phyloP scores from a whole-genome alignment of 2,113 vertebrate species.

The Nettapus auritus region DNA sequence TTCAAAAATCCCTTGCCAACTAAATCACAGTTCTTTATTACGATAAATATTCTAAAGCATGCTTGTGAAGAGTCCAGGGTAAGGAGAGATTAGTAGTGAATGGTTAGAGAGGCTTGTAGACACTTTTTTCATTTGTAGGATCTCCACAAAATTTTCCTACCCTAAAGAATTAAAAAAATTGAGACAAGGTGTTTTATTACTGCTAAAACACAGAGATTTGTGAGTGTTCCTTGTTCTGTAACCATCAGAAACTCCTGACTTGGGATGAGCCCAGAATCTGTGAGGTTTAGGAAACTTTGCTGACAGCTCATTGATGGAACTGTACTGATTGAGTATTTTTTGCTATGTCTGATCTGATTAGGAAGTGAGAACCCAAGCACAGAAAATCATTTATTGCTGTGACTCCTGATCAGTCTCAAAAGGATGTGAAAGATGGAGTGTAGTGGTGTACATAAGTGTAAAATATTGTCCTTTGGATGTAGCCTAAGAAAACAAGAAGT shows the following conservation, averaged over 20 bases:
- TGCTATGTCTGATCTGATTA: not conserved
- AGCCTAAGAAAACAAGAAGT: not conserved
- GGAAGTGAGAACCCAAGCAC: not conserved
- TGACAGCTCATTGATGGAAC: not conserved
- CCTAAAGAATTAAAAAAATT: not conserved
- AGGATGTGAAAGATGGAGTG: not conserved
- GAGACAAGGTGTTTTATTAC: not conserved
- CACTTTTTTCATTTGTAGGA: not conserved
- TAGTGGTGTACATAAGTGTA: not conserved
- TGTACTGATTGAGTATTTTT: not conserved
- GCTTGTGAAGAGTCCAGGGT: not conserved
- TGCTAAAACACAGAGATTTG: not conserved
- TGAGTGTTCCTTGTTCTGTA: not conserved
- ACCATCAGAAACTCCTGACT: not conserved
- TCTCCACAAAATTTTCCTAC: not conserved
- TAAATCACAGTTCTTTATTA: not conserved
- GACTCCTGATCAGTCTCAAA: not conserved
- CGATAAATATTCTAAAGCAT: not conserved
- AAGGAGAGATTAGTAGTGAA: not conserved
- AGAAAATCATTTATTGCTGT: not conserved
- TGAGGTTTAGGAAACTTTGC: not conserved
- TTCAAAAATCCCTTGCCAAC: not conserved
- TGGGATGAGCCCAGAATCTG: not conserved
- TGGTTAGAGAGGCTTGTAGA: not conserved
- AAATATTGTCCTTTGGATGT: not conserved